phyloP scores from a whole-genome alignment of 2,113 vertebrate species.

The Paradoxurus hermaphroditus region DNA sequence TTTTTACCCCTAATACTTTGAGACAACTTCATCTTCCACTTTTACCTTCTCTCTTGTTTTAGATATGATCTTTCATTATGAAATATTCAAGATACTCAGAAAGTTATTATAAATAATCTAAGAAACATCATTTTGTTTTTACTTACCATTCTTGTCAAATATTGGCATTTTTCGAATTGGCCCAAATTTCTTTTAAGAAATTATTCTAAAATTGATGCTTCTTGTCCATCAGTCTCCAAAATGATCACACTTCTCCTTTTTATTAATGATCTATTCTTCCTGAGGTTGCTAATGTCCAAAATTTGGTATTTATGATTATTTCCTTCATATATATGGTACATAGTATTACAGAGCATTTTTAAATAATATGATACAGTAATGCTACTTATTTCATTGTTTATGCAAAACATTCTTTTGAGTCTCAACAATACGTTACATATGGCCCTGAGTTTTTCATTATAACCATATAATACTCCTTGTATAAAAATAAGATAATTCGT shows the following conservation, averaged over 20 bases:
- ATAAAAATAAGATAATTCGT: neutral
- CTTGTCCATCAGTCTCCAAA: neutral
- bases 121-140: neutral
- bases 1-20: neutral
- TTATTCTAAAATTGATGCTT: neutral
- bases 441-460: neutral
- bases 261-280: neutral
- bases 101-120: neutral
- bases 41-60: neutral
- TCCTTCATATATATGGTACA: neutral
- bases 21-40: neutral
- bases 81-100: neutral
- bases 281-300: constrained; percentile 23
- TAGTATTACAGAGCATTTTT: neutral
- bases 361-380: neutral
- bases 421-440: neutral
- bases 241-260: neutral
- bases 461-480: neutral
- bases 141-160: neutral
- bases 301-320: neutral
- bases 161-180: neutral
- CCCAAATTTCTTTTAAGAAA: neutral
- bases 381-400: neutral
- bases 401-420: neutral
- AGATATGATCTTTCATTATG: neutral